Base-by-base conservation (phyloP, 1,140 invertebrate genomes). In the Drosophila varians region DNA sequence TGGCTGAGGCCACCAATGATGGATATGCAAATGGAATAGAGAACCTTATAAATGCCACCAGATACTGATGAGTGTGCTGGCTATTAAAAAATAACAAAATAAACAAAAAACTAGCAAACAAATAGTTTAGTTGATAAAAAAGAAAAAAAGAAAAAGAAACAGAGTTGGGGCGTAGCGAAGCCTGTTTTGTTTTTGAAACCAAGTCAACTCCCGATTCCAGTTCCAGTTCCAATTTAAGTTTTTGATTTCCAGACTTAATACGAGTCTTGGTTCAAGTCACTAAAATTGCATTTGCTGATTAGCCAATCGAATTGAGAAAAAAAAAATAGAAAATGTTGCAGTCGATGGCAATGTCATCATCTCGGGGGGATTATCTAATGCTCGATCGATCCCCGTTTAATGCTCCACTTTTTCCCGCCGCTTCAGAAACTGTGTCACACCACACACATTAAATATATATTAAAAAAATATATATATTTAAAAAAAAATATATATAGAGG, bases 341-440 rank as follows among this genome's bases (percentile, higher is more conserved):
- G 21, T 38, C 9, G 26, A 16, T 28, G 40, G 25, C 60, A 64
- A 64, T 64, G 60, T 61, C 60, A 64, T 64, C 60, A 64, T 40
- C 60, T 12, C 16, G 34, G 21, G 40, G 38, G 43, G 28, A 64
- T 61, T 61, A 61, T 64, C 55, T 64, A 64, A 64, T 64, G 38
- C 60, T 61, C 18, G 60, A 64, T 61, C 57, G 60, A 64, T 61
- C 60, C 55, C 60, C 60, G 55, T 16, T 28, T 61, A 64, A 64
- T 64, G 56, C 19, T 47, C 60, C 16, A 61, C 28, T 64, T 64
- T n/a, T 57, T 3, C 55, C 36, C 38, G 19, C 38, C 26, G 26
- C 19, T 21, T 2, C 7, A 18, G 9, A 34, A 62, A 34, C 40
- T 23, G 14, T 57, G 55, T 6, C 54, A 62, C 26, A n/a, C n/a